These are phyloP conservation scores for Eospalax fontanierii DNA, from an alignment of 2,797 vertebrate genomes.

Conservation along the genomic window DNA sequence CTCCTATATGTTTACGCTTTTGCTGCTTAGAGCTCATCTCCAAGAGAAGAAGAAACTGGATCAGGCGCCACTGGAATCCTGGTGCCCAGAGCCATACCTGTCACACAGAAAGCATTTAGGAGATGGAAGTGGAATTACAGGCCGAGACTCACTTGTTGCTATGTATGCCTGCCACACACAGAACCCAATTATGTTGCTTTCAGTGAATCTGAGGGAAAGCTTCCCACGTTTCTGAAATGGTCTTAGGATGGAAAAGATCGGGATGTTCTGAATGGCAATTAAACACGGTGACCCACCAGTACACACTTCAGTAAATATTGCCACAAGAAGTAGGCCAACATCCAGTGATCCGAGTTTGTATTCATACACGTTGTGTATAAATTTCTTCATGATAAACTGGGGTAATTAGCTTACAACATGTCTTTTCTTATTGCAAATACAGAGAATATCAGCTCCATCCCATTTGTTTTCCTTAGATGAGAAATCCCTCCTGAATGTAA, in stretches of 20 bases:
- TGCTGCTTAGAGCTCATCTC: not conserved
- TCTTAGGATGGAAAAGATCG: not conserved
- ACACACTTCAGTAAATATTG: not conserved
- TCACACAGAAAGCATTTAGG: not conserved
- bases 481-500: conserved; percentile 60
- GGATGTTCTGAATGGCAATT: not conserved
- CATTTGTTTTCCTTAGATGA: conserved; percentile 63
- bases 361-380: not conserved
- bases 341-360: conserved; percentile 3
- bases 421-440: conserved; percentile 25
- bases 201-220: not conserved
- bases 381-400: conserved; percentile 61
- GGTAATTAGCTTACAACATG: conserved; percentile 34
- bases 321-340: conserved; percentile 39
- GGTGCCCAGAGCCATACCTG: not conserved
- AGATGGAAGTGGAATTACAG: not conserved
- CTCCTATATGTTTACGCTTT: not conserved
- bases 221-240: not conserved
- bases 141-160: not conserved
- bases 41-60: not conserved
- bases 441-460: conserved; percentile 13
- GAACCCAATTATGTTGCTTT: not conserved
- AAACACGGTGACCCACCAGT: not conserved
- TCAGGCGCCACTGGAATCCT: not conserved
- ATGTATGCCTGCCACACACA: not conserved